phyloP scores from a whole-genome alignment of 2,797 vertebrate genomes.

The Jordanella pulchra region DNA sequence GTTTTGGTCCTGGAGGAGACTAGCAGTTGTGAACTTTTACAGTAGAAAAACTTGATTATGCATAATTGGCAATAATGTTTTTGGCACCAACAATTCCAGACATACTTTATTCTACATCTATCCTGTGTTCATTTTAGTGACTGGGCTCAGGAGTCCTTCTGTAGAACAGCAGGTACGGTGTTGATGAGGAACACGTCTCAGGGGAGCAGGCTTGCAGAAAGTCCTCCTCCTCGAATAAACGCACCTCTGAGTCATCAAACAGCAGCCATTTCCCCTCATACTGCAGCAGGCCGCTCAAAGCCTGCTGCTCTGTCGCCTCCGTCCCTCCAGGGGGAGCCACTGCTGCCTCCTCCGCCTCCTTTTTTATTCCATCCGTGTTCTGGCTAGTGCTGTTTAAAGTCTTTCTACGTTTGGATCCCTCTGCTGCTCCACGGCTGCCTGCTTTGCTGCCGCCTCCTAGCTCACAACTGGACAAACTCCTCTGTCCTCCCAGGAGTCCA shows the following conservation, averaged over 20 bases:
- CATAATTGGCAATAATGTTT: slow-evolving; percentile 20
- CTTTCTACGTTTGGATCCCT: slow-evolving; percentile 69
- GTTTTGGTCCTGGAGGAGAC: slow-evolving; percentile 3
- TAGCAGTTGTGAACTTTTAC: background rate
- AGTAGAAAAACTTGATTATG: background rate
- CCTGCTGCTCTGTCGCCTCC: slow-evolving; percentile 52
- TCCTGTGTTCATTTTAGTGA: slow-evolving; percentile 8
- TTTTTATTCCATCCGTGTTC: slow-evolving; percentile 50
- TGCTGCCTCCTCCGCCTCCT: slow-evolving; percentile 24
- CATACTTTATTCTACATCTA: background rate
- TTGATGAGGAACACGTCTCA: slow-evolving; percentile 87
- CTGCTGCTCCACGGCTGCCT: slow-evolving; percentile 33
- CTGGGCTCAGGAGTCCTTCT: slow-evolving; percentile 76
- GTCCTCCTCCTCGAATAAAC: slow-evolving; percentile 91
- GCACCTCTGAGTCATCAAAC: slow-evolving; percentile 97
- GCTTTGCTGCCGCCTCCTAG: slow-evolving; percentile 77
- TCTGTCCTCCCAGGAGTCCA: slow-evolving; percentile 93
- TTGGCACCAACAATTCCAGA: slow-evolving; percentile 33
- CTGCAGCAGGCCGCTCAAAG: slow-evolving; percentile 79
- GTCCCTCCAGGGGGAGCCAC: background rate
- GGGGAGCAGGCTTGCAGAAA: slow-evolving; percentile 92
- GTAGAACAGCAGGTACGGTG: slow-evolving; percentile 97
- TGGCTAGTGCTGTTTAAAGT: slow-evolving; percentile 44
- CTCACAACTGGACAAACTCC: slow-evolving; percentile 86
- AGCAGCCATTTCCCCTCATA: slow-evolving; percentile 97